Percentiles rank a stretch among this genome's conserved stretches.
Conservation (phyloP, 2,888 invertebrate genomes). For the Latheticus oryzae region DNA sequence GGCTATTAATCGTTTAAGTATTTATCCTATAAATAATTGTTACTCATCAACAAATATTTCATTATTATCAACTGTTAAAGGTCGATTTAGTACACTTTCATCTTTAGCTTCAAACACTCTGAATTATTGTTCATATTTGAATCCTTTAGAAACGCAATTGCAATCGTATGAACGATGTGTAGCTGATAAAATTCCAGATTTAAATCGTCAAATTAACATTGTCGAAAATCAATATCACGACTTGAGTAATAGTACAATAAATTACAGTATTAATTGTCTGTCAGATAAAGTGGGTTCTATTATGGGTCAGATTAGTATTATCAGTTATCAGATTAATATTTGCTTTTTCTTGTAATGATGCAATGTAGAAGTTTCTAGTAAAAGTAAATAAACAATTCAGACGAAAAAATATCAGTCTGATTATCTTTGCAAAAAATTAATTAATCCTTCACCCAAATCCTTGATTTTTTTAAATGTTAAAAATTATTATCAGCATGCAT, state of each 20-base stretch:
- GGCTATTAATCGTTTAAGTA: not conserved
- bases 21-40: constrained; percentile 4
- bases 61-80: not conserved
- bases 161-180: constrained; percentile 15
- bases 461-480: too few species aligned
- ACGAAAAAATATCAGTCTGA: too few species aligned
- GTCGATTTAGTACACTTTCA: constrained; percentile 1
- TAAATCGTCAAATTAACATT: constrained; percentile 20
- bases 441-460: too few species aligned
- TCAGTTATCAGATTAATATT: constrained; percentile 22
- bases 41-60: not conserved
- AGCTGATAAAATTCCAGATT: constrained; percentile 15
- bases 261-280: constrained; percentile 20
- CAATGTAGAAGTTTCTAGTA: constrained; percentile 7
- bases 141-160: constrained; percentile 17
- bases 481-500: too few species aligned
- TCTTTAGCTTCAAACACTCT: constrained; percentile 10
- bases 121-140: constrained; percentile 1
- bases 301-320: constrained; percentile 20
- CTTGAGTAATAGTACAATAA: constrained; percentile 7
- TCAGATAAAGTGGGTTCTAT: constrained; percentile 9
- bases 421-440: too few species aligned
- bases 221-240: constrained; percentile 6
- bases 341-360: constrained; percentile 16
- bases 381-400: too few species aligned